Conservation (phyloP, 2,797 vertebrate genomes). For the Acrocephalus scirpaceus region DNA sequence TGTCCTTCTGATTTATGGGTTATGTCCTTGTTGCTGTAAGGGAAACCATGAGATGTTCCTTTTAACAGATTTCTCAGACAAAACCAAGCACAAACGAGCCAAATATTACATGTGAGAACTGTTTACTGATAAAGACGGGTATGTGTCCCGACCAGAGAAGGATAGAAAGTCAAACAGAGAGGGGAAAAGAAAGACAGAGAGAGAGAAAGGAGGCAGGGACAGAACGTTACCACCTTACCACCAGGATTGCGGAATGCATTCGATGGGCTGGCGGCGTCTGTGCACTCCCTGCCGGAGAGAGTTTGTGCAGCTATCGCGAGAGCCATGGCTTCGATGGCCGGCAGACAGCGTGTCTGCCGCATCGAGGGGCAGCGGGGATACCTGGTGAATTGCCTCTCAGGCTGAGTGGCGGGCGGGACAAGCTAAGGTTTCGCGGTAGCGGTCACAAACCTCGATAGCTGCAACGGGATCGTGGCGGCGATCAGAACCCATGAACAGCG, state of each 20-base stretch:
- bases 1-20: neutral
- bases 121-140: neutral
- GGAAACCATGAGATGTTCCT: neutral
- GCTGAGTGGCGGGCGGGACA: too few species aligned
- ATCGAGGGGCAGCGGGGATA: rapidly evolving
- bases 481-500: neutral
- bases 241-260: neutral
- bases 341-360: too few species aligned
- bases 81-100: neutral
- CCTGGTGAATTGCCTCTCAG: too few species aligned
- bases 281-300: rapidly evolving
- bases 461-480: neutral
- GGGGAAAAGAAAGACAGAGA: too few species aligned
- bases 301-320: too few species aligned
- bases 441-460: neutral
- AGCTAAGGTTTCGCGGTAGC: neutral
- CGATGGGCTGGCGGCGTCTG: neutral
- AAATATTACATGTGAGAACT: neutral
- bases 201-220: neutral
- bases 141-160: neutral
- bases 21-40: neutral
- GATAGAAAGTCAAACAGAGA: neutral
- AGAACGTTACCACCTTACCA: neutral
- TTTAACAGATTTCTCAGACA: neutral
- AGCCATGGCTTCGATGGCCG: neutral